These are phyloP conservation scores for Leptinotarsa defecta DNA, from an alignment of 1,140 invertebrate species.

Conservation along the genomic window DNA sequence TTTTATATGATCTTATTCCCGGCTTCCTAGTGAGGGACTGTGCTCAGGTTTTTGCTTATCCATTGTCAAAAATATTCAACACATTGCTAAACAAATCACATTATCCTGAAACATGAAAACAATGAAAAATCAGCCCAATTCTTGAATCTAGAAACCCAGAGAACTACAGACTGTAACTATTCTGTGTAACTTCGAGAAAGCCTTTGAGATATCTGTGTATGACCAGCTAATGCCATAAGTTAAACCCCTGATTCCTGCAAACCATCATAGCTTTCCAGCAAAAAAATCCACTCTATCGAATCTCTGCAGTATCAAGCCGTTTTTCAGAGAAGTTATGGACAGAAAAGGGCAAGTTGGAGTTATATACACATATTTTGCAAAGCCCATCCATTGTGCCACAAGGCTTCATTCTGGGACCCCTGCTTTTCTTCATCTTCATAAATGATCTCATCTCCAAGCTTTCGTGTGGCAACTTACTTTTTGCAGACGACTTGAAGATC, in stretches of 20 bases:
- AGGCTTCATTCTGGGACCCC: background rate
- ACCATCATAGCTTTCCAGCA: too few relatives aligned
- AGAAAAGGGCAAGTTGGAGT: too few relatives aligned
- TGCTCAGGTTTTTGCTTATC: too few relatives aligned
- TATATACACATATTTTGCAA: background rate
- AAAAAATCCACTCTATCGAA: too few relatives aligned
- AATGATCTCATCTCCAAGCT: too few relatives aligned
- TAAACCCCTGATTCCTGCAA: too few relatives aligned
- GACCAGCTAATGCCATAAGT: background rate
- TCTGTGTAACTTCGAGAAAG: background rate
- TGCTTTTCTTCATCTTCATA: too few relatives aligned
- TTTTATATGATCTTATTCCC: too few relatives aligned
- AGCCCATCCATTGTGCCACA: background rate
- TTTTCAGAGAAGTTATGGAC: too few relatives aligned
- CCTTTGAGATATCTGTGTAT: background rate
- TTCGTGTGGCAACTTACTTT: too few relatives aligned
- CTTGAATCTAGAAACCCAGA: background rate
- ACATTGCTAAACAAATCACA: background rate
- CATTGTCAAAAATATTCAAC: background rate
- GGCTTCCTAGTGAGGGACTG: too few relatives aligned
- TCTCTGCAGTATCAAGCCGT: too few relatives aligned
- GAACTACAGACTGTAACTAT: background rate
- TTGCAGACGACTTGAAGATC: background rate
- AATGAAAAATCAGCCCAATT: background rate
- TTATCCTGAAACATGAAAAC: background rate